Percentiles rank a stretch among this genome's conserved stretches.
Evolutionary conservation across 1,140 invertebrate genomes (phyloP).

Genomic region (Cotesia typhae): DNA sequence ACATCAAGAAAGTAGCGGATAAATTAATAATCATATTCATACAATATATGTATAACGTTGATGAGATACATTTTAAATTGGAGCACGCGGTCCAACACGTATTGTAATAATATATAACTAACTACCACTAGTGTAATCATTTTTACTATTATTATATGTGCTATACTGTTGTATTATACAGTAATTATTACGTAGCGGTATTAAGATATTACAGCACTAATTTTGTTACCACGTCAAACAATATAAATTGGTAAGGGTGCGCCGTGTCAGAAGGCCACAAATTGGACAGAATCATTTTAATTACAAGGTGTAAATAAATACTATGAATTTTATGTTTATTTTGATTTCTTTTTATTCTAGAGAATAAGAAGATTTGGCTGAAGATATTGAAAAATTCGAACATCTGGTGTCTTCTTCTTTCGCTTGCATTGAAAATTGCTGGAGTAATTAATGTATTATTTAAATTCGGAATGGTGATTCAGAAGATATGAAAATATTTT

Average conservation of each 20-base stretch:
- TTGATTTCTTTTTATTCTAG: background rate
- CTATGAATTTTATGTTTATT: background rate
- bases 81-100: background rate
- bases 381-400: too few species aligned
- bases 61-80: conserved; percentile 27
- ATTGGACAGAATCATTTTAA: conserved; percentile 16
- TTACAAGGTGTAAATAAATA: conserved; percentile 1
- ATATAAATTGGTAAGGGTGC: conserved; percentile 38
- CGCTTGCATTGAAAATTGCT: too few species aligned
- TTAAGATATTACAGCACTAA: conserved; percentile 34
- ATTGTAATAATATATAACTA: background rate
- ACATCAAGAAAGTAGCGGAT: conserved; percentile 10
- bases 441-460: too few species aligned
- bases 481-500: too few species aligned
- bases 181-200: conserved; percentile 32
- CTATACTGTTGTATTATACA: too few species aligned
- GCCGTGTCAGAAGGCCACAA: conserved; percentile 26
- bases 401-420: too few species aligned
- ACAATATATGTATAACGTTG: background rate
- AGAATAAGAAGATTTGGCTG: too few species aligned
- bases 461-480: too few species aligned
- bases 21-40: conserved; percentile 1
- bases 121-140: background rate
- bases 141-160: background rate
- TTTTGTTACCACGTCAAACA: conserved; percentile 36